Evolutionary conservation across 2,113 vertebrate genomes (phyloP).

Genomic region (Pollachius pollachius): DNA sequence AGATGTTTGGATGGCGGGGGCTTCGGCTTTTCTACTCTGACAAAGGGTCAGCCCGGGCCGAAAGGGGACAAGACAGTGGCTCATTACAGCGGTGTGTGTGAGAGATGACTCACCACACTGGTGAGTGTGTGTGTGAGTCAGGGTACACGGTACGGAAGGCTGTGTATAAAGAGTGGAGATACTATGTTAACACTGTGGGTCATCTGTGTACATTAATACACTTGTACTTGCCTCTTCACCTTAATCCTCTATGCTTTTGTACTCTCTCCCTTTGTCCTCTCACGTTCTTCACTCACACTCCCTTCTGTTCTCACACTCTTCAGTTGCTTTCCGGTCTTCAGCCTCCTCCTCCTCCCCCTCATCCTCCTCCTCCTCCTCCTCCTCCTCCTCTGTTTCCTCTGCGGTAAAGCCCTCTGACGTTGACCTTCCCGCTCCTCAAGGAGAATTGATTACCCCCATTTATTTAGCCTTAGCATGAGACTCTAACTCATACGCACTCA

Average conservation of each 20-base stretch:
- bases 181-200: conserved; percentile 19
- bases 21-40: conserved; percentile 19
- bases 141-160: conserved; percentile 28
- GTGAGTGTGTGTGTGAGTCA: conserved; percentile 45
- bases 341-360: conserved; percentile 14
- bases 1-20: conserved; percentile 9
- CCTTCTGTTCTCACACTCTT: conserved; percentile 20
- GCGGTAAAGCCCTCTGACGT: conserved; percentile 35
- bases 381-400: conserved; percentile 25
- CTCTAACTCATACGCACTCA: conserved; percentile 62
- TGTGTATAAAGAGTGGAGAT: conserved; percentile 17
- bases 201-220: conserved; percentile 11
- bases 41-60: conserved; percentile 24
- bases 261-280: conserved; percentile 17
- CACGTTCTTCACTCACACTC: conserved; percentile 17
- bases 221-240: conserved; percentile 7
- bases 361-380: conserved; percentile 25
- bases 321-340: conserved; percentile 29
- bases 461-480: conserved; percentile 67
- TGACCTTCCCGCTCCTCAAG: conserved; percentile 73
- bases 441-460: conserved; percentile 74
- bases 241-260: conserved; percentile 11
- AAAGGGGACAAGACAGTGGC: conserved; percentile 20
- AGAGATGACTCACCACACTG: conserved; percentile 15
- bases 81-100: conserved; percentile 3